Base-by-base conservation (phyloP, 2,797 vertebrate genomes). In the Hemibagrus guttatus region DNA sequence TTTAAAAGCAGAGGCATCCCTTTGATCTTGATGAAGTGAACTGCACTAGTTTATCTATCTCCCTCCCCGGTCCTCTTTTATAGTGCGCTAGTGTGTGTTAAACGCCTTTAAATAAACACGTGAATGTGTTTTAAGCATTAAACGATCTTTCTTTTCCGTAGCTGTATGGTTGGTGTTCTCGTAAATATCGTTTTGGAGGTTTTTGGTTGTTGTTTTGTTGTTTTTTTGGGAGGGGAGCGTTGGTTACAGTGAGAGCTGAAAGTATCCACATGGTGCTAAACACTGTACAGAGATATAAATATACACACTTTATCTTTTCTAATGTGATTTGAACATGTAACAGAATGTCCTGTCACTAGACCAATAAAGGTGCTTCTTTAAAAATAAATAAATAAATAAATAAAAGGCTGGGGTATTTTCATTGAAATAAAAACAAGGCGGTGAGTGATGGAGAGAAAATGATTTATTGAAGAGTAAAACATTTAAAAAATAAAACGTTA, bases 231-330 rank as follows among this genome's bases (percentile, higher is more conserved):
- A 80, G 7, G 56, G 23, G 80, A 39, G 9, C 78, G 61, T 80
- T 23, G 16, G 72, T 79, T 85, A 88, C 84, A 76, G 85, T 59
- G 31, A 39, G 13, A 81, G 68, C n/a, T 87, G 69, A 72, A 91
- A 88, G 93, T 91, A 88, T 88, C 93, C 90, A 82, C 91, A 90
- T 94, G 94, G 95, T 96, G 95, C 94, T 96, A 94, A 92, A 68
- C 87, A 81, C 72, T 90, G 89, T 89, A 87, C 82, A 88, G 80
- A 86, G 63, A 49, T 64, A 93, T 89, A 90, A 89, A 88, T 92
- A 93, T 93, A 84, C 46, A 66, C 69, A 28, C 35, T 93, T 94
- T 89, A 86, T 93, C 63, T 82, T 92, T 93, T 94, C 94, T 87
- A 95, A 94, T 95, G 94, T 93, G 92, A 89, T 84, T 87, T 93